Base-by-base conservation (phyloP, 53 echinoderm and acorn worm genomes). In the Luidia sarsii region DNA sequence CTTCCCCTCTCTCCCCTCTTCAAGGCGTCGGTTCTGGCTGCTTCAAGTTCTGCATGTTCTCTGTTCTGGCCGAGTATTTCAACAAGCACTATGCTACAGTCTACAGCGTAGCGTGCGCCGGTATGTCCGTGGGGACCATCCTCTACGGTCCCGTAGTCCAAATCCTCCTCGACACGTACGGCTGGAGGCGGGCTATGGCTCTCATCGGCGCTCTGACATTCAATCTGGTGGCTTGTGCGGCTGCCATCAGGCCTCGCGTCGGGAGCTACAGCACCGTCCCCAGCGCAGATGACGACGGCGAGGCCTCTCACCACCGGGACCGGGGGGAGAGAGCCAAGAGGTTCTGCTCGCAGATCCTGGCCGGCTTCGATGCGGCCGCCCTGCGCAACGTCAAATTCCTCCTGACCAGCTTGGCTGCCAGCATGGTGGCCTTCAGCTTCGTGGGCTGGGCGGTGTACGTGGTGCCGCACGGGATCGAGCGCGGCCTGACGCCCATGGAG, bases 371-470 rank as follows among this genome's bases (percentile, higher is more conserved):
- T 33, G 30, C 33, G 3, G 62, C 31, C 9, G 14, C 33, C n/a
- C 31, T 61, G 62, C 30, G 32, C 11, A 33, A 61, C 3, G 62
- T 33, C 8, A 16, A 33, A 11, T 61, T 61, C 32, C 30, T 61
- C 11, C 21, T 61, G 33, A 14, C n/a, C 11, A 14, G 32, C 33
- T 21, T 61, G 13, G 31, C 62, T 4, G 21, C 32, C 21, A n/a
- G 32, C n/a, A 33, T 33, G 30, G 9, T 29, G 1, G 13, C 14
- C 15, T 61, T 32, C 21, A n/a, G 32, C 21, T 33, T 30, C 10
- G 30, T 61, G 14, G 33, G 62, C 7, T 61, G 62, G 62, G 62
- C 29, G 13, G 62, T 61, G 32, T 61, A 61, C 30, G 62, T 61
- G 14, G 62, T 61, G 31, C 62, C 62, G 9, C 62, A 61, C 14